These are phyloP conservation scores for Pogonocherus hispidulus DNA, from an alignment of 2,888 invertebrate genomes.

Conservation along the genomic window DNA sequence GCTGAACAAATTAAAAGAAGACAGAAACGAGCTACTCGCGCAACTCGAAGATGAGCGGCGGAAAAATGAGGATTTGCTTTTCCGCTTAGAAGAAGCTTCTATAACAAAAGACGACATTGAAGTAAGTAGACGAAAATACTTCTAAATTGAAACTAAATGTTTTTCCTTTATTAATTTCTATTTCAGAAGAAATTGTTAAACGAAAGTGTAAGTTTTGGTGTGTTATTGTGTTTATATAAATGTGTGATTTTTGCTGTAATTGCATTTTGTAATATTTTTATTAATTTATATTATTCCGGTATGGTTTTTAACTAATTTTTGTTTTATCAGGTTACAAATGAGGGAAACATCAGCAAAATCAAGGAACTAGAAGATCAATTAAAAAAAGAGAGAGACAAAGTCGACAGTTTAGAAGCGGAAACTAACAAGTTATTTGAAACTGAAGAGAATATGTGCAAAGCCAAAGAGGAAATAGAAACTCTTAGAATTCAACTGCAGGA, in stretches of 20 bases:
- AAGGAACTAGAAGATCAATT: constrained; percentile 70
- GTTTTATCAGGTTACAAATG: constrained; percentile 67
- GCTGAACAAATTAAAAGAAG: constrained; percentile 71
- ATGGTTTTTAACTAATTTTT: too few relatives aligned
- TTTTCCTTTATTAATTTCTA: constrained; percentile 32
- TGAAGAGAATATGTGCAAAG: constrained; percentile 76
- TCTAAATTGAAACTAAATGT: not conserved
- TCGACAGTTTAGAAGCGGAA: constrained; percentile 70
- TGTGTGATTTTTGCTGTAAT: constrained; percentile 24
- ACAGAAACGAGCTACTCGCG: constrained; percentile 72
- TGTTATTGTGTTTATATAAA: constrained; percentile 10
- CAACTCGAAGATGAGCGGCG: constrained; percentile 84
- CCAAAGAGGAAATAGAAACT: constrained; percentile 73
- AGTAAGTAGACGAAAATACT: constrained; percentile 71
- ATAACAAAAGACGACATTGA: constrained; percentile 90
- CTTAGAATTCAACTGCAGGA: constrained; percentile 72
- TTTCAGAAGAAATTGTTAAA: constrained; percentile 69
- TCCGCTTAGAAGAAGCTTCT: constrained; percentile 92
- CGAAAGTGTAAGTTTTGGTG: constrained; percentile 68
- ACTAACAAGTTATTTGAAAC: constrained; percentile 76
- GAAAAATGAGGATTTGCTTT: constrained; percentile 91
- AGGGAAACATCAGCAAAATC: constrained; percentile 68
- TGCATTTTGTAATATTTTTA: constrained; percentile 21
- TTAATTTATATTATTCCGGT: not conserved
- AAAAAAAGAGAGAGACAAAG: constrained; percentile 67